phyloP scores from a whole-genome alignment of 2,888 invertebrate species.

The Theretra japonica region DNA sequence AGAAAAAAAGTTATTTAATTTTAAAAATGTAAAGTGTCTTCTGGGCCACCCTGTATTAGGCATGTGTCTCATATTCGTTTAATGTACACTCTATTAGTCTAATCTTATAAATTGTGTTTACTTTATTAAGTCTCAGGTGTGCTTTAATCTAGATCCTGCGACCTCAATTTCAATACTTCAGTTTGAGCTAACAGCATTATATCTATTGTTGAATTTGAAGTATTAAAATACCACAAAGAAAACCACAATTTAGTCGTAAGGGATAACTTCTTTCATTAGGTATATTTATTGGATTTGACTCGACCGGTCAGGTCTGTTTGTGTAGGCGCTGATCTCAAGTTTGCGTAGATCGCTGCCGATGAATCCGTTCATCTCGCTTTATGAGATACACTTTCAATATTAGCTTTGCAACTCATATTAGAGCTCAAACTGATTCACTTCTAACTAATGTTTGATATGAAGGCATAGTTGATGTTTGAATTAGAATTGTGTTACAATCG shows the following conservation, averaged over 20 bases:
- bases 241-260: neutral
- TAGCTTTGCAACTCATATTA: neutral
- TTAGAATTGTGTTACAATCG: neutral
- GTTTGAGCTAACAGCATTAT: no score
- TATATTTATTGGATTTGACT: neutral
- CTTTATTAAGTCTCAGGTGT: no score
- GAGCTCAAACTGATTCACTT: neutral
- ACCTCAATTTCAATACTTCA: no score
- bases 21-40: no score
- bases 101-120: no score
- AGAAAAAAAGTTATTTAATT: no score
- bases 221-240: neutral
- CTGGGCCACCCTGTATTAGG: no score
- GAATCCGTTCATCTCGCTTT: slow-evolving; percentile 4
- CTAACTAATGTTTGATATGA: neutral
- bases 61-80: no score
- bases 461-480: neutral
- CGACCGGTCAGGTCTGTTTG: slow-evolving; percentile 4
- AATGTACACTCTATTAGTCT: no score
- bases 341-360: neutral
- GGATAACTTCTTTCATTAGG: neutral
- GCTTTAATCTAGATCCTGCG: no score
- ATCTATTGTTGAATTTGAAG: no score
- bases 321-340: slow-evolving; percentile 10
- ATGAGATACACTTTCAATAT: slow-evolving; percentile 16